phyloP scores from a whole-genome alignment of 2,888 invertebrate species.

The Hartigia nigra region DNA sequence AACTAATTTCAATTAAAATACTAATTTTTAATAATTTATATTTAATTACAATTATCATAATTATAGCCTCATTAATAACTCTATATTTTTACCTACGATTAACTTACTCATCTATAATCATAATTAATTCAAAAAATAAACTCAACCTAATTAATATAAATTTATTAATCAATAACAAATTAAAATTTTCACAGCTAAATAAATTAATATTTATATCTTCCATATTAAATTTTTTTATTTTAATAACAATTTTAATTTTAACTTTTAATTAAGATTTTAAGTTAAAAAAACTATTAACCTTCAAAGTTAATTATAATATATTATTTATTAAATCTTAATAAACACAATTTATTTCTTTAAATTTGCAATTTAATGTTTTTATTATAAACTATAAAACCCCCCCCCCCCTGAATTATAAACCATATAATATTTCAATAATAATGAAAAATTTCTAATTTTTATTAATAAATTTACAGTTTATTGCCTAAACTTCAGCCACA shows the following conservation, averaged over 20 bases:
- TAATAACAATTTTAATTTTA: constrained; percentile 57
- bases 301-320: constrained; percentile 64
- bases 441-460: constrained; percentile 18
- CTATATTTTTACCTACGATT: constrained; percentile 51
- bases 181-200: not conserved
- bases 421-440: constrained; percentile 23
- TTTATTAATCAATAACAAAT: constrained; percentile 24
- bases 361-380: constrained; percentile 25
- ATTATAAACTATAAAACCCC: constrained; percentile 24
- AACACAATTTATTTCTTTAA: constrained; percentile 19
- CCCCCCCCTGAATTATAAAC: too few species aligned
- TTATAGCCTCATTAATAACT: constrained; percentile 75
- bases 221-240: constrained; percentile 31
- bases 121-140: not conserved
- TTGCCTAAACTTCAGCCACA: constrained; percentile 62
- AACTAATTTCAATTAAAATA: not conserved
- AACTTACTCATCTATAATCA: constrained; percentile 4
- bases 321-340: constrained; percentile 19
- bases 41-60: constrained; percentile 64
- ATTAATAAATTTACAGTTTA: constrained; percentile 21
- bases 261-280: not conserved
- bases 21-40: constrained; percentile 53
- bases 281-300: constrained; percentile 28
- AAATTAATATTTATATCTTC: too few species aligned
- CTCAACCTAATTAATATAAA: constrained; percentile 23